A percentile compares a stretch with the other conserved stretches of the same genome.
These are phyloP conservation scores for Dicycla oo DNA, from an alignment of 2,888 invertebrate genomes.

Conservation along the genomic window DNA sequence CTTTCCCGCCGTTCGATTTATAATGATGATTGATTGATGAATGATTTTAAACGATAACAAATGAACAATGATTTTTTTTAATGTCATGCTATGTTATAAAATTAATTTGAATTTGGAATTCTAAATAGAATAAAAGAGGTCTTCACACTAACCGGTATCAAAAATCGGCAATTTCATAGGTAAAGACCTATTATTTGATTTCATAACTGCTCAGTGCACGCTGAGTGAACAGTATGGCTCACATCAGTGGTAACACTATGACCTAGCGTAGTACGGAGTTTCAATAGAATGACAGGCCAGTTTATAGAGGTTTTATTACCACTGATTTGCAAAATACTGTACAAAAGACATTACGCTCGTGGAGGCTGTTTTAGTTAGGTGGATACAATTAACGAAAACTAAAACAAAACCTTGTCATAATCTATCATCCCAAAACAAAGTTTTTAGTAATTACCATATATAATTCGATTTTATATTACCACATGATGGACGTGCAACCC, in stretches of 20 bases:
- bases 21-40: too few relatives aligned
- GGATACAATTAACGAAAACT: slow-evolving; percentile 1
- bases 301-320: neutral
- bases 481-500: slow-evolving; percentile 61
- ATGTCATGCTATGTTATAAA: too few relatives aligned
- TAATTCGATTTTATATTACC: slow-evolving; percentile 47
- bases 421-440: slow-evolving; percentile 40
- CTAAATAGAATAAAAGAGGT: too few relatives aligned
- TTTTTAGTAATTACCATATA: slow-evolving; percentile 43
- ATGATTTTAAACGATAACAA: too few relatives aligned
- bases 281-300: neutral
- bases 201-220: neutral
- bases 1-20: too few relatives aligned
- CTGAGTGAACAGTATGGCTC: neutral
- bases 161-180: too few relatives aligned
- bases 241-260: neutral
- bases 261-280: neutral
- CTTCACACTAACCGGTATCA: too few relatives aligned
- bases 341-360: too few relatives aligned
- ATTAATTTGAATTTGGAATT: too few relatives aligned
- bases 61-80: too few relatives aligned
- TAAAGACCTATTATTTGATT: too few relatives aligned
- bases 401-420: slow-evolving; percentile 25
- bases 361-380: neutral
- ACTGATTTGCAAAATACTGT: neutral